Base-by-base conservation (phyloP, 2,888 invertebrate species). In the Polydrusus cervinus region DNA sequence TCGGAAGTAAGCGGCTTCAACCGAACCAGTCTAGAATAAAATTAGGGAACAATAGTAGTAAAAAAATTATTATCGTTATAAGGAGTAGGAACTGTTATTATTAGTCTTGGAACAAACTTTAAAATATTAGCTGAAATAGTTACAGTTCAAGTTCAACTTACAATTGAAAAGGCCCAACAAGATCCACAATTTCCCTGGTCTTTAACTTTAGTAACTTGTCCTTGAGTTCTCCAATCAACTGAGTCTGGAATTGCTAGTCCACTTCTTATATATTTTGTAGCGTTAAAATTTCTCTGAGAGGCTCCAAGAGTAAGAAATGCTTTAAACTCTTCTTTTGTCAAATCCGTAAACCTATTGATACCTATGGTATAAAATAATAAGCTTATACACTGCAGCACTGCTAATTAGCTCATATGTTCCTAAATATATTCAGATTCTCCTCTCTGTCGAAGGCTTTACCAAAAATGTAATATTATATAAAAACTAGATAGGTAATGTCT, bases 211-310 rank as follows among this genome's bases (percentile, higher is more conserved):
- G 80, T 81, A 13, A 82, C 80, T 14, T 79, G 79, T 30, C 80
- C 80, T 18, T 76, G 49, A 13, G 70, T 64, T 30, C 80, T 80
- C 82, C 82, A 82, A 51, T 82, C 81, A 57, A 82, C 47, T 13
- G 62, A 51, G 14, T 60, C 77, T 18, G 80, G 78, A 13, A 77
- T 65, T 40, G 60, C 67, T 16, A 69, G 60, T 51, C 53, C 75
- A 5, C 34, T 74, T 47, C 20, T 65, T 6, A 43, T 40, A 20
- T 70, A 64, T 13, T 25, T 38, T 2, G 51, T 51, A 11, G 47
- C 20, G 25, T 74, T 55, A 9, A 65, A 51, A 18, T 14, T 9
- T 51, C 16, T 51, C 6, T 11, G 18, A 6, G 7, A 25, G 16
- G 14, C 60, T 47, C 51, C 67, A 16, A 69, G 61, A 11, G 38